These are phyloP conservation scores for Lasioglossum albipes DNA, from an alignment of 1,140 invertebrate genomes.

Conservation along the genomic window DNA sequence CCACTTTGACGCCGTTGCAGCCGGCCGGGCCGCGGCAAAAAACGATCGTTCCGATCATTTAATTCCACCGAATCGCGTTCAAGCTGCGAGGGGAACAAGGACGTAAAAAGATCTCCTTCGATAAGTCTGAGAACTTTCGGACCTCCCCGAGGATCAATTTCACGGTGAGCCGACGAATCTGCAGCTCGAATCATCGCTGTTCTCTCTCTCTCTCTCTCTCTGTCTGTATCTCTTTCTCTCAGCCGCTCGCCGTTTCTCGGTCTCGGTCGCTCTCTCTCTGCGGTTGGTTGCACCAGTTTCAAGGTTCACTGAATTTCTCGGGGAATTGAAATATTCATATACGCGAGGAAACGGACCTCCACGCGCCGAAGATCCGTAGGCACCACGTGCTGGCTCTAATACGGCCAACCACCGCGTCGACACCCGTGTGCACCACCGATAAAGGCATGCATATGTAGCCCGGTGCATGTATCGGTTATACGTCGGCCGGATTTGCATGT, in stretches of 20 bases:
- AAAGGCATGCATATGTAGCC: constrained; percentile 46
- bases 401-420: neutral
- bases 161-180: constrained; percentile 2
- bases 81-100: neutral
- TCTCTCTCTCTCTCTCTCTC: neutral
- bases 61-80: constrained; percentile 6
- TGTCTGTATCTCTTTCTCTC: neutral
- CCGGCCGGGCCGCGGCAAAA: neutral
- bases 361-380: neutral
- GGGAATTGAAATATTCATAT: constrained; percentile 69
- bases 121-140: neutral
- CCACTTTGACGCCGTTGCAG: neutral
- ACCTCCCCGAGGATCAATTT: constrained; percentile 26
- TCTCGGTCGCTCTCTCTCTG: neutral
- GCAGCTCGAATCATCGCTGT: neutral
- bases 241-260: neutral
- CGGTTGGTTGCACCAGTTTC: constrained; percentile 49
- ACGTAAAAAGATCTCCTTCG: constrained; percentile 2
- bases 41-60: neutral
- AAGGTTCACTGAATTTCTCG: constrained; percentile 60
- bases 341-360: constrained; percentile 25
- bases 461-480: constrained; percentile 19
- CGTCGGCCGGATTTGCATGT: constrained; percentile 66
- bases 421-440: constrained; percentile 11
- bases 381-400: constrained; percentile 8